phyloP scores from a whole-genome alignment of 2,113 vertebrate species.

The Picathartes gymnocephalus region DNA sequence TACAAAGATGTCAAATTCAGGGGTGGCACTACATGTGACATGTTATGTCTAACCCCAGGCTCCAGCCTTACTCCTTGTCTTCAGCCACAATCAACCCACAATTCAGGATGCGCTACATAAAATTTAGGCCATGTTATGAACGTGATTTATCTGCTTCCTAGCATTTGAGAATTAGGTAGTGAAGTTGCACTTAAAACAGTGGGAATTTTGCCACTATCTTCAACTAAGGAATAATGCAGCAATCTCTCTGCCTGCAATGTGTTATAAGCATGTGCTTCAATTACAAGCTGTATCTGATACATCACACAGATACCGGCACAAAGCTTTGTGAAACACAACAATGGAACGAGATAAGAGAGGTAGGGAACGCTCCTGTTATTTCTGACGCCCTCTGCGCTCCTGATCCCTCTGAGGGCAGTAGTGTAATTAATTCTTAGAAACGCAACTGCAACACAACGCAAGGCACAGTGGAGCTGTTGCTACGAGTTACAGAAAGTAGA shows the following conservation, averaged over 20 bases:
- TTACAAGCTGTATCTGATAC: neutral
- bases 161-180: neutral
- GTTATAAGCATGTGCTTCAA: neutral
- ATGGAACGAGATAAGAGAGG: neutral
- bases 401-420: neutral
- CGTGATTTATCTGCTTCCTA: neutral
- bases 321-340: neutral
- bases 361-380: neutral
- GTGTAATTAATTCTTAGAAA: neutral
- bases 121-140: neutral
- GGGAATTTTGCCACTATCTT: neutral
- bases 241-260: neutral
- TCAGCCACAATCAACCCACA: neutral
- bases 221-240: neutral
- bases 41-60: fast-evolving
- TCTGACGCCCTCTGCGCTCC: neutral
- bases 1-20: neutral
- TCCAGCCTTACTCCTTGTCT: neutral
- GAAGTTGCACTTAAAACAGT: neutral
- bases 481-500: fast-evolving
- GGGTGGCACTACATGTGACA: neutral
- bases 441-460: neutral
- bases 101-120: neutral
- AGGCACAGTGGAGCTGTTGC: neutral
- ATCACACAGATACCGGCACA: neutral